Conservation (phyloP, 2,888 invertebrate species). For the Drosophila anceps region DNA sequence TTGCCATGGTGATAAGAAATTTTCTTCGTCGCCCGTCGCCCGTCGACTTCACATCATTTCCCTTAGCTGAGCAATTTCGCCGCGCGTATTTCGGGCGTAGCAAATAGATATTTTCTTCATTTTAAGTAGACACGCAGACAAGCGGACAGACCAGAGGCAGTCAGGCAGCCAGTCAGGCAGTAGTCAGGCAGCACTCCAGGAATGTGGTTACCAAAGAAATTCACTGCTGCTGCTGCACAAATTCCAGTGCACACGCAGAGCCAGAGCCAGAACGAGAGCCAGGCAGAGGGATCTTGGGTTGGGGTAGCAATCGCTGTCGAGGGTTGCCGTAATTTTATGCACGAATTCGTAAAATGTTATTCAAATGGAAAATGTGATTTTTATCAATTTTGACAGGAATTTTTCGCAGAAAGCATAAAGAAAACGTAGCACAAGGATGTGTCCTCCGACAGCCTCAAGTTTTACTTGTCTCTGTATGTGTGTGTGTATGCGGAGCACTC, state of each 20-base stretch:
- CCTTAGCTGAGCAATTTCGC: slow-evolving; percentile 47
- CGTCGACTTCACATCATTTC: slow-evolving; percentile 39
- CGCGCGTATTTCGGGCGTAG: slow-evolving; percentile 72
- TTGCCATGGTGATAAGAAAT: slow-evolving; percentile 70
- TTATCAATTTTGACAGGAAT: slow-evolving; percentile 84
- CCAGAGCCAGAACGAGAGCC: neutral
- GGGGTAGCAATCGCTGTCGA: slow-evolving; percentile 45
- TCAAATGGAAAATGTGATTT: slow-evolving; percentile 85
- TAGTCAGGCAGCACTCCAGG: slow-evolving; percentile 30
- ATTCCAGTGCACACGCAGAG: slow-evolving; percentile 64
- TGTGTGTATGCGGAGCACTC: slow-evolving; percentile 23
- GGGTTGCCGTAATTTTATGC: slow-evolving; percentile 83
- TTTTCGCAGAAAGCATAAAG: slow-evolving; percentile 68
- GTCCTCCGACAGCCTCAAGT: slow-evolving; percentile 31
- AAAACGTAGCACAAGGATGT: slow-evolving; percentile 53
- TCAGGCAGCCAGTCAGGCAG: slow-evolving; percentile 4
- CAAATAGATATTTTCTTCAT: slow-evolving; percentile 80
- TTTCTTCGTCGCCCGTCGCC: slow-evolving; percentile 46
- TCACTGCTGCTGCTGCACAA: slow-evolving; percentile 56
- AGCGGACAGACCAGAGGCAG: slow-evolving; percentile 1
- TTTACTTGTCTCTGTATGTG: neutral
- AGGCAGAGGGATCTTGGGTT: neutral
- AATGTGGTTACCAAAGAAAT: slow-evolving; percentile 73
- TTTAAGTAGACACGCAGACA: slow-evolving; percentile 70
- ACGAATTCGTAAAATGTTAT: slow-evolving; percentile 84